Evolutionary conservation across 2,797 vertebrate species (phyloP), one percentile per base, ranked within the genome.

Genomic region (Hippoglossus hippoglossus): DNA sequence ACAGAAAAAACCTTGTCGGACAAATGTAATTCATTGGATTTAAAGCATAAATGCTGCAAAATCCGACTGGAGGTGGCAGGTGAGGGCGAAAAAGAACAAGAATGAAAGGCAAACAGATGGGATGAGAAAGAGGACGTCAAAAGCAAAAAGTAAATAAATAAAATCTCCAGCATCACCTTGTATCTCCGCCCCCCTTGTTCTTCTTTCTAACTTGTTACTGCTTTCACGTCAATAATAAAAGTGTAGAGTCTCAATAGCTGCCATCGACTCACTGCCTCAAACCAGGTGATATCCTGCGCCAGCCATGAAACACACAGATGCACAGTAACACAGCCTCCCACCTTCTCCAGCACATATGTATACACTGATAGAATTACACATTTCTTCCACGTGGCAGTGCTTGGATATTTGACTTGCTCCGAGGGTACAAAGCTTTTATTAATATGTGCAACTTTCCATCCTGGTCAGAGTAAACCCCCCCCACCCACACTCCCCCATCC

Each of bases 271-370:
- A 70, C 64, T 4, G 47, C 76, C 56, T 54, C 10, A 56, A 70
- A 63, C 65, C 61, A 71, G 61, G 78, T 84, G 44, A 82, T 69
- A 76, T 59, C 72, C 52, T 64, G 11, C 67, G 56, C 31, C 76
- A 86, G 60, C 81, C 67, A 78, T 8, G 6, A 10, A 75, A 63
- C 18, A 36, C 41, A 63, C 66, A 31, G 21, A 34, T 44, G 46
- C 26, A 34, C 2, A 24, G 44, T 60, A 25, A 50, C 56, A 62
- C 36, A 61, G 31, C 44, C 18, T 9, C 19, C 24, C 34, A 18
- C 4, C 4, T 4, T 9, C 6, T 13, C 4, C 2, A 16, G 41
- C 46, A 31, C 18, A 69, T 1, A 39, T 39, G 11, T 39, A 10
- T 13, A 16, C 41, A 24, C 5, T 44, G 12, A 75, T 49, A 28